These are phyloP conservation scores for Iphiclides podalirius DNA, from an alignment of 2,888 invertebrate genomes.

Conservation along the genomic window DNA sequence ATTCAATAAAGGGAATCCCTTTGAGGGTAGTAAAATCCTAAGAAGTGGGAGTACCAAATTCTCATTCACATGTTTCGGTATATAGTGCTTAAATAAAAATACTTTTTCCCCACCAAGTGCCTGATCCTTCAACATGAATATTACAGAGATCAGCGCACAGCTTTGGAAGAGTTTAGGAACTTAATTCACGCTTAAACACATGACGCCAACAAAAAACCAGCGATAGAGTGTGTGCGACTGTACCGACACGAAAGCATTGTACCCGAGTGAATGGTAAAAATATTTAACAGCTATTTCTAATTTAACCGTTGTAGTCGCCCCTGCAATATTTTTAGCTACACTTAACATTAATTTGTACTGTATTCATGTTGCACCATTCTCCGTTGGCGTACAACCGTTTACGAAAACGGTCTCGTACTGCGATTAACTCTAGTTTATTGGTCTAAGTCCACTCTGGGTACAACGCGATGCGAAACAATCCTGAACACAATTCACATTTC, in stretches of 20 bases:
- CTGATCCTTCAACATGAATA: slow-evolving; percentile 2
- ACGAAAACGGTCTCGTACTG: slow-evolving; percentile 68
- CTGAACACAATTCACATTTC: slow-evolving; percentile 65
- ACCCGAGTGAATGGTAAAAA: slow-evolving; percentile 53
- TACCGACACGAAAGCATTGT: slow-evolving; percentile 56
- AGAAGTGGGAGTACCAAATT: no score
- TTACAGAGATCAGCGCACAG: slow-evolving; percentile 3
- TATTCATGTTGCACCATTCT: slow-evolving; percentile 57
- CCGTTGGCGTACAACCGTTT: slow-evolving; percentile 61
- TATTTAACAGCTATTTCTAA: slow-evolving; percentile 39
- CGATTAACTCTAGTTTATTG: slow-evolving; percentile 39
- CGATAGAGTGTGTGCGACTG: slow-evolving; percentile 62
- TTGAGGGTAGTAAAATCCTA: no score
- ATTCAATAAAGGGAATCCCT: no score
- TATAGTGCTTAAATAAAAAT: neutral
- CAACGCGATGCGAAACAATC: slow-evolving; percentile 60
- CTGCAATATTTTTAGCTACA: slow-evolving; percentile 50
- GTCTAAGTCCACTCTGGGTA: slow-evolving; percentile 59
- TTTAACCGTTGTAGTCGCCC: slow-evolving; percentile 44
- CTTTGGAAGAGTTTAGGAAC: slow-evolving; percentile 22
- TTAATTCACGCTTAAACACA: slow-evolving; percentile 17
- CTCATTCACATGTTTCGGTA: no score
- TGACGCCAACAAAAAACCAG: slow-evolving; percentile 19
- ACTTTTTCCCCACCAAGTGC: neutral
- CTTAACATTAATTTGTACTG: slow-evolving; percentile 78